These are phyloP conservation scores for Heliconius charithonia DNA, from an alignment of 2,888 invertebrate species.

Conservation along the genomic window DNA sequence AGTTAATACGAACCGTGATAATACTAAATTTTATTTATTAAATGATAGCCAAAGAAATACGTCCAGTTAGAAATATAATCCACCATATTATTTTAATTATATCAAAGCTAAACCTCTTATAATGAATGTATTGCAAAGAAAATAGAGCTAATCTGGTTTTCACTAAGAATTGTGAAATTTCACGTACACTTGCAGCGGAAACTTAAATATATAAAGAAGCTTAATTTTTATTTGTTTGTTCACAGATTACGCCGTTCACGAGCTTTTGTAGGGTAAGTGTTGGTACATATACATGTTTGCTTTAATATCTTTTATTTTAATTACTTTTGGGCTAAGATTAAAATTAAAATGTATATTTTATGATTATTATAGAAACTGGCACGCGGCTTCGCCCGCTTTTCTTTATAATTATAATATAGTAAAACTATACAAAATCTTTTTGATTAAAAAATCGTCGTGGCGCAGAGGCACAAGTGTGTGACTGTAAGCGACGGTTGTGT, in stretches of 20 bases:
- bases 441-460: too few species aligned
- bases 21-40: too few species aligned
- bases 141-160: slow-evolving; percentile 22
- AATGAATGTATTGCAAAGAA: background rate
- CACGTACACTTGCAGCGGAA: slow-evolving; percentile 21
- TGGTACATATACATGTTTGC: slow-evolving; percentile 18
- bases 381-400: too few species aligned
- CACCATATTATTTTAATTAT: slow-evolving; percentile 6
- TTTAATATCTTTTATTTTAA: slow-evolving; percentile 16
- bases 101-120: background rate
- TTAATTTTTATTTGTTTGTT: slow-evolving; percentile 63
- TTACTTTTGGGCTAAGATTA: background rate
- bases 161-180: slow-evolving; percentile 19
- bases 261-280: slow-evolving; percentile 93
- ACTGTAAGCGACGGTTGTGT: too few species aligned
- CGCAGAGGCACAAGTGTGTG: too few species aligned
- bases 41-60: background rate
- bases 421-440: too few species aligned
- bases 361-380: too few species aligned
- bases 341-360: background rate
- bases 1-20: background rate
- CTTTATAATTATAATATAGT: too few species aligned
- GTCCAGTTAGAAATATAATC: background rate
- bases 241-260: slow-evolving; percentile 93
- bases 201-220: slow-evolving; percentile 34